Evolutionary conservation across 1,140 invertebrate genomes (phyloP).

Genomic region (Papilio polytes): DNA sequence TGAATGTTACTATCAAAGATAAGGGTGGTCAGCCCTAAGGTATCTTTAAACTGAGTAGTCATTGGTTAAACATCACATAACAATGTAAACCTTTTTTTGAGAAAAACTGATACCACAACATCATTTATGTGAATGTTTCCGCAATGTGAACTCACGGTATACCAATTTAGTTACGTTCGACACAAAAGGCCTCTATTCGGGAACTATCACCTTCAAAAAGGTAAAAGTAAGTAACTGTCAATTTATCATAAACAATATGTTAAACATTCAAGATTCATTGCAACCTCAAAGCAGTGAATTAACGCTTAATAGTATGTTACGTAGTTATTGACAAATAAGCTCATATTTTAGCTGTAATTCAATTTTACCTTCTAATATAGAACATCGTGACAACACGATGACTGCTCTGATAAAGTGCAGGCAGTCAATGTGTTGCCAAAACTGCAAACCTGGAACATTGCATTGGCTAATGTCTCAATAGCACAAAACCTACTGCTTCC

Average conservation of each 20-base stretch:
- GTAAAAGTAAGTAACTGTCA: background rate
- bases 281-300: background rate
- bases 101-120: background rate
- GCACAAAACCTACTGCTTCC: background rate
- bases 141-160: background rate
- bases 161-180: background rate
- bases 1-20: background rate
- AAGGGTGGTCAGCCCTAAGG: background rate
- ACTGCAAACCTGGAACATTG: background rate
- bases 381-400: slow-evolving; percentile 9
- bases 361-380: slow-evolving; percentile 13
- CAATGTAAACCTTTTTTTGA: background rate
- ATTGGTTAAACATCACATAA: background rate
- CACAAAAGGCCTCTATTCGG: background rate
- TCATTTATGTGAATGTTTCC: background rate
- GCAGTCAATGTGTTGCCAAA: slow-evolving; percentile 4
- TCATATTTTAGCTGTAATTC: background rate
- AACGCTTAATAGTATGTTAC: background rate
- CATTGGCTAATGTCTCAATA: background rate
- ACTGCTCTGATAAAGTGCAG: background rate
- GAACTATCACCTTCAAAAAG: background rate
- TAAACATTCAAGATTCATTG: background rate
- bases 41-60: background rate
- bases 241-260: background rate
- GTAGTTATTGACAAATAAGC: background rate